A percentile compares a stretch with the other conserved stretches of the same genome.
phyloP scores from a whole-genome alignment of 2,113 vertebrate species.

The Chrysochloris asiatica region DNA sequence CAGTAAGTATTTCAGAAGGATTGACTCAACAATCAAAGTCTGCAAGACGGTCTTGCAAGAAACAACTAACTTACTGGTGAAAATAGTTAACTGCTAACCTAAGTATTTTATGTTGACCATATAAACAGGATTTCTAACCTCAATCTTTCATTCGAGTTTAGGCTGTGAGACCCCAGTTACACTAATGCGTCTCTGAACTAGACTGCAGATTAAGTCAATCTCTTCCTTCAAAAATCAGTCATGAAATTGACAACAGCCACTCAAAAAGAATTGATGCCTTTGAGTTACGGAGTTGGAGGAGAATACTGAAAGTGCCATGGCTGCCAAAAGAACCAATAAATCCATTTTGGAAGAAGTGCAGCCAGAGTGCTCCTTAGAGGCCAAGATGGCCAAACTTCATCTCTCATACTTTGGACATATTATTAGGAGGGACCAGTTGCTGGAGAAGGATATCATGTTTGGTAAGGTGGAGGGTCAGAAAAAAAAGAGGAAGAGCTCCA shows the following conservation, averaged over 20 bases:
- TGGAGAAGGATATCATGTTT: no score
- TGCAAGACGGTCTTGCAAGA: not conserved
- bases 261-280: no score
- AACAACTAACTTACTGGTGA: not conserved
- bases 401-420: no score
- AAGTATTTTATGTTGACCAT: not conserved
- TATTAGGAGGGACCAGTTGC: no score
- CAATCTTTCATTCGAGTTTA: constrained; percentile 15
- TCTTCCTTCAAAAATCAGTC: not conserved
- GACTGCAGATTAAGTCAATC: not conserved
- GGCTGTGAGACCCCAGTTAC: not conserved
- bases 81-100: not conserved
- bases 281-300: no score
- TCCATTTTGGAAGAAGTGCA: no score
- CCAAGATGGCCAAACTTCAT: no score
- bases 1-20: constrained; percentile 20
- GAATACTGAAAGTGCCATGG: no score
- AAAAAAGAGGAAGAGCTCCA: no score
- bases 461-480: no score
- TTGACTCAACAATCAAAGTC: not conserved
- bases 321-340: no score
- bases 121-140: not conserved
- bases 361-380: no score
- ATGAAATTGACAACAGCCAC: not conserved
- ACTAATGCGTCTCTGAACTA: constrained; percentile 11